These are phyloP conservation scores for Sebastes variabilis DNA, from an alignment of 2,797 vertebrate genomes.

Conservation along the genomic window DNA sequence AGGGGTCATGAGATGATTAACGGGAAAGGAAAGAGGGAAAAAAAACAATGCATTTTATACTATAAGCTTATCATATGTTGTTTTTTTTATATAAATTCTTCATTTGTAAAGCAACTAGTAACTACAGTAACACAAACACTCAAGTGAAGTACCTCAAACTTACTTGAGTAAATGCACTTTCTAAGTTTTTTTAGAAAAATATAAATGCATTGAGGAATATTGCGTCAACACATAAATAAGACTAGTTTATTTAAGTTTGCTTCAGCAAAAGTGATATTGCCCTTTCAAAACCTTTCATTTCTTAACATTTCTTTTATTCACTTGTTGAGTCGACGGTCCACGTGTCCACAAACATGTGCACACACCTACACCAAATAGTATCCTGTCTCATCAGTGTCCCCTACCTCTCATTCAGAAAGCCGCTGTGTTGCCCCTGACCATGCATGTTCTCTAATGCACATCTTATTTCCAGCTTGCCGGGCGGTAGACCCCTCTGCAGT, in stretches of 20 bases:
- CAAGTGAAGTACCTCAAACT: neutral
- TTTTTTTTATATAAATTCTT: neutral
- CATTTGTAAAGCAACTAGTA: neutral
- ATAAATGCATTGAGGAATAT: neutral
- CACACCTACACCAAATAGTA: neutral
- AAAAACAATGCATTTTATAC: neutral
- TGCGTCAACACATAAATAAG: neutral
- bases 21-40: neutral
- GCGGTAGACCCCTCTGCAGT: conserved; percentile 75
- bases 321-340: neutral
- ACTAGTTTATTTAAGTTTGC: neutral
- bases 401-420: conserved; percentile 67
- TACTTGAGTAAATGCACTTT: neutral
- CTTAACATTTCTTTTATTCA: neutral
- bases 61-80: neutral
- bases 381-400: conserved; percentile 35
- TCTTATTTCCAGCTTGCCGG: conserved; percentile 79
- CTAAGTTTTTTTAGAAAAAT: neutral
- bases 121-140: neutral
- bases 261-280: neutral
- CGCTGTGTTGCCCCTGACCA: conserved; percentile 48
- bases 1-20: neutral
- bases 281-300: neutral
- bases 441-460: conserved; percentile 72
- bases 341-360: conserved; percentile 3